Base-by-base conservation (phyloP, 2,888 invertebrate species). In the Stramonita haemastoma region DNA sequence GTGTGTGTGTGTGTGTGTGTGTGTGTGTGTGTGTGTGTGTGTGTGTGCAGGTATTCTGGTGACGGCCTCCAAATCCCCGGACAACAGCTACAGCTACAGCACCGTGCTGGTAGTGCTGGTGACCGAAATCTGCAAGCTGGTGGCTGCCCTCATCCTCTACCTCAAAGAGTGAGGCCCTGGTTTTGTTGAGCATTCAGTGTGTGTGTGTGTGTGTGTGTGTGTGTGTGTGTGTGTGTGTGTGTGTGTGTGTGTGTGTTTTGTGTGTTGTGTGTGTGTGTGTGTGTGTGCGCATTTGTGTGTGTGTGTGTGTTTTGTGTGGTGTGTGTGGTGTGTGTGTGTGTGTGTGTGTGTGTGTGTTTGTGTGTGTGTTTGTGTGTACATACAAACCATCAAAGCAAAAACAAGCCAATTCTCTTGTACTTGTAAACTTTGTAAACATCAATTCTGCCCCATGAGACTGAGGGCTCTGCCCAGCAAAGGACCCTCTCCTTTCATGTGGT, bases 91-190 rank as follows among this genome's bases (percentile, higher is more conserved):
- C 96, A 97, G 97, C 92, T 99, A 99, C 95, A 98, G 98, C 94
- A 98, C 98, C 60, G 95, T 95, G 15, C 97, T 98, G 32, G 98
- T 98, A 77, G 98, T 99, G 57, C 97, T 99, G 91, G 96, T 98
- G 90, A 98, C 98, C 13, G 99, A 99, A 97, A 96, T 98, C 86
- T 96, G 98, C 29, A 99, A 99, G 96, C 96, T 99, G 88, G 92
- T 98, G 0, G 97, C 97, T 57, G 98, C 98, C 0, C 96, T 97
- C 57, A 92, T 96, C 88, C 96, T 98, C 6, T 99, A 95, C 92
- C 90, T 96, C 46, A 95, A 95, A 93, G 95, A 96, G 96, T 96
- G 93, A 94, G 46, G 46, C 46, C 46, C 2, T 94, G 92, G 83
- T 4, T 22, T 26, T 2, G 17, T 66, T 66, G 66, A n/a, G n/a